phyloP scores from a whole-genome alignment of 2,113 vertebrate genomes.

The Nibea coibor region DNA sequence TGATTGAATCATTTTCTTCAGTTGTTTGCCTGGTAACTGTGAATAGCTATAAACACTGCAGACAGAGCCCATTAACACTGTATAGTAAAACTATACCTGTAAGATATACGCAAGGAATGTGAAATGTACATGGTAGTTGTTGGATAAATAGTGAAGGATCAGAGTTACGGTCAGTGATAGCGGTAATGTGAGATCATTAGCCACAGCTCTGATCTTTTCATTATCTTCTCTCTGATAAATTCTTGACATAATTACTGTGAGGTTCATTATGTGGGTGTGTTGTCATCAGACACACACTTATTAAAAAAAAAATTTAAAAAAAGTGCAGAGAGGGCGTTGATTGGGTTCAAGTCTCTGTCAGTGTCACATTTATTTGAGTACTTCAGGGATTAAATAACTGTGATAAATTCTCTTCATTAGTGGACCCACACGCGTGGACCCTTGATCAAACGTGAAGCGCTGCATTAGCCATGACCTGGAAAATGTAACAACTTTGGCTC shows the following conservation, averaged over 20 bases:
- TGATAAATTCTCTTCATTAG: conserved; percentile 27
- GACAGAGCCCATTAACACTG: not conserved
- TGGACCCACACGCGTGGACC: not conserved
- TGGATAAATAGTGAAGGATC: not conserved
- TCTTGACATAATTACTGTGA: conserved; percentile 51
- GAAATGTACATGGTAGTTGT: no score
- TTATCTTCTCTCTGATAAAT: conserved; percentile 50
- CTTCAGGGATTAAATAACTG: conserved; percentile 35
- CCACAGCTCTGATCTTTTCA: conserved; percentile 51
- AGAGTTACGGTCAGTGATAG: not conserved
- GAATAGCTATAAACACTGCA: not conserved
- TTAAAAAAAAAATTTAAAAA: conserved; percentile 18
- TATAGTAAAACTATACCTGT: not conserved
- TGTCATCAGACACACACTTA: conserved; percentile 41
- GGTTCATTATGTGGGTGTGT: conserved; percentile 50
- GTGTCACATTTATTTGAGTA: conserved; percentile 57
- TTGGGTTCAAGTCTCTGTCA: conserved; percentile 61
- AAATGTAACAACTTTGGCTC: not conserved
- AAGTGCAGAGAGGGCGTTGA: conserved; percentile 29
- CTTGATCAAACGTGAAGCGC: conserved; percentile 16
- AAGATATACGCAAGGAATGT: no score
- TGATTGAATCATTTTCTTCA: not conserved
- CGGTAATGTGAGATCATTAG: conserved; percentile 32
- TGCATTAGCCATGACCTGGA: not conserved
- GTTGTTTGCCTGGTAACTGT: not conserved